These are phyloP conservation scores for Dolichallabes microphthalmus DNA, from an alignment of 2,113 vertebrate genomes.

Conservation along the genomic window DNA sequence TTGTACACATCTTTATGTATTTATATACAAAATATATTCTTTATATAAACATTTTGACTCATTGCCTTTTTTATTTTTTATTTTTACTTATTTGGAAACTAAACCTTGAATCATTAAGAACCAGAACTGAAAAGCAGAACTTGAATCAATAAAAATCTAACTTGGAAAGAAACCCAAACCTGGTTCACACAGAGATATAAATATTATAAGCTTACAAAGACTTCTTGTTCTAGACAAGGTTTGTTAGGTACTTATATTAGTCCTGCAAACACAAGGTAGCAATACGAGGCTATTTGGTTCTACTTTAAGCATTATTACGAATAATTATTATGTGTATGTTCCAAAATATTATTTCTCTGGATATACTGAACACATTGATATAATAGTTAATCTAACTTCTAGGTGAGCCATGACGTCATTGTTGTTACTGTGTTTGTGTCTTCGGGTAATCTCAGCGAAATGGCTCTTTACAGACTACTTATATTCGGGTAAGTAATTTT, in stretches of 20 bases:
- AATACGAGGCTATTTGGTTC: not conserved
- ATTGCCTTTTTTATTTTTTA: not conserved
- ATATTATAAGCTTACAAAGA: slow-evolving; percentile 7
- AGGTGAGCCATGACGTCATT: slow-evolving; percentile 87
- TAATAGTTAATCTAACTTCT: slow-evolving; percentile 57
- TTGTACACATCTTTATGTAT: no score
- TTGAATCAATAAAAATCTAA: not conserved
- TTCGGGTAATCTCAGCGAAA: slow-evolving; percentile 73
- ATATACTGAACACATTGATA: not conserved
- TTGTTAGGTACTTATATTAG: slow-evolving; percentile 16
- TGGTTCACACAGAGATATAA: not conserved
- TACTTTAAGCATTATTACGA: not conserved
- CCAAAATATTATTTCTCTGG: not conserved
- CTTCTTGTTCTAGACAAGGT: slow-evolving; percentile 18
- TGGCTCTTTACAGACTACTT: slow-evolving; percentile 65
- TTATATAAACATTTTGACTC: no score
- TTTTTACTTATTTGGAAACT: not conserved
- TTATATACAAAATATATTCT: no score
- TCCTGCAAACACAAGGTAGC: not conserved
- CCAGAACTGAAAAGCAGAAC: not conserved
- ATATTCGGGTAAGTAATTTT: slow-evolving; percentile 66
- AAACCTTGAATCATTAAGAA: not conserved
- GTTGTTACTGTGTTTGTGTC: slow-evolving; percentile 78
- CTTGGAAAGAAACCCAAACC: not conserved
- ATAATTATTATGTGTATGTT: not conserved